Percentiles rank a stretch among this genome's conserved stretches.
Conservation (phyloP, 2,113 vertebrate genomes). For the Rafetus swinhoei region DNA sequence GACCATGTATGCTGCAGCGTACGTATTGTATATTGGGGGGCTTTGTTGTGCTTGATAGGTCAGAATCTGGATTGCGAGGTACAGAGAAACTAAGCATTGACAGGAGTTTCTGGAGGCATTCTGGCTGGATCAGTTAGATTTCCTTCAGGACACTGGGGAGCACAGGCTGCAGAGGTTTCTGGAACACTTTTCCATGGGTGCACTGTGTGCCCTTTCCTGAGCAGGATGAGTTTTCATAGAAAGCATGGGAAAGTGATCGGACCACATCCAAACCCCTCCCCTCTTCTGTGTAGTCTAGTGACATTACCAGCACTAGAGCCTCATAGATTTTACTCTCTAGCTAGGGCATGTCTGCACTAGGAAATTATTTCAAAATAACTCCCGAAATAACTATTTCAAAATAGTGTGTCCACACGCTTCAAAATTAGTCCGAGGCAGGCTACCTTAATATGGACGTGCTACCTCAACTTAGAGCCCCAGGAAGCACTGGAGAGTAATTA, state of each 20-base stretch:
- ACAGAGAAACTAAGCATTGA: accelerated
- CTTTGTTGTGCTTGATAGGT: not conserved
- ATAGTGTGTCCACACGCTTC: too few species aligned
- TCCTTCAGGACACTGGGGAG: not conserved
- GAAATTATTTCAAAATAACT: too few species aligned
- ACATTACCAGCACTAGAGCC: not conserved
- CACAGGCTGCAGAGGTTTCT: not conserved
- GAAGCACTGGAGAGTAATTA: too few species aligned
- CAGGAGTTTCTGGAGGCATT: not conserved
- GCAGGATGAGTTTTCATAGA: not conserved
- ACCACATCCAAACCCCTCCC: not conserved
- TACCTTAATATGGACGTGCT: too few species aligned
- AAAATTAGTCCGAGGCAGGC: too few species aligned
- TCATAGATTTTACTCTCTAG: not conserved
- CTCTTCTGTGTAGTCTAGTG: not conserved
- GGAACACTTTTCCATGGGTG: not conserved
- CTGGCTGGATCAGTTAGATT: not conserved
- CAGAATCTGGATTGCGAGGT: not conserved
- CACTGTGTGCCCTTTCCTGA: not conserved
- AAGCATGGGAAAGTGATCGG: not conserved
- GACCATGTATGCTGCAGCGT: accelerated
- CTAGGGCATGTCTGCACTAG: too few species aligned
- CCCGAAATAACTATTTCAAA: too few species aligned
- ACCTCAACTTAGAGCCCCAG: too few species aligned
- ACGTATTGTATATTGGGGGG: accelerated